A percentile compares a stretch with the other conserved stretches of the same genome.
Conservation (phyloP, 2,797 vertebrate genomes). For the Apodemus agrarius region DNA sequence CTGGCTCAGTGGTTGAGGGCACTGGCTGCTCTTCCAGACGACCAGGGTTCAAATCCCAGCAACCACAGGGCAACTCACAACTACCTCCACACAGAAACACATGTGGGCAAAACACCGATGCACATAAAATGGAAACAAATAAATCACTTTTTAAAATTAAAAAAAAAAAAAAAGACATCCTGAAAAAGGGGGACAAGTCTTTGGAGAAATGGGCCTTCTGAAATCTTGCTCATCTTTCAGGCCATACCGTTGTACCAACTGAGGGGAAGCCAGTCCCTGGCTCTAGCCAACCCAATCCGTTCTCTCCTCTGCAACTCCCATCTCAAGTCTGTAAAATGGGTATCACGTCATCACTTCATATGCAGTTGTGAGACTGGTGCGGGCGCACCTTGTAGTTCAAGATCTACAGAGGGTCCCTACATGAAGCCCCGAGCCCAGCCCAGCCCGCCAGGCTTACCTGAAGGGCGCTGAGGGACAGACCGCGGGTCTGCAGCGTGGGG, state of each 20-base stretch:
- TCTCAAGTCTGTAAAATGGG: not conserved
- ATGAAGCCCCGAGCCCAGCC: not conserved
- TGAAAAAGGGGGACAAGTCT: too few relatives aligned
- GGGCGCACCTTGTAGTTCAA: not conserved
- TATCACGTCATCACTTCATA: not conserved
- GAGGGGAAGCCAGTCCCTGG: accelerated
- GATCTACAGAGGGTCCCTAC: not conserved
- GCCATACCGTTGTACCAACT: not conserved
- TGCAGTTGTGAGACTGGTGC: not conserved
- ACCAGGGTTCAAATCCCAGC: not conserved
- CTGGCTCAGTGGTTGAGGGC: not conserved
- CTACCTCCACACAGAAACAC: not conserved
- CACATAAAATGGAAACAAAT: not conserved
- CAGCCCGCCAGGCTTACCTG: constrained; percentile 86
- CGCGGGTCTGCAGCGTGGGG: constrained; percentile 86
- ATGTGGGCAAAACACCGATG: not conserved
- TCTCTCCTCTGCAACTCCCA: not conserved
- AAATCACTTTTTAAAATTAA: not conserved
- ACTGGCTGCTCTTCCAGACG: not conserved
- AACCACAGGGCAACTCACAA: not conserved
- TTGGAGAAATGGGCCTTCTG: not conserved
- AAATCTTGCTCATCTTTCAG: not conserved
- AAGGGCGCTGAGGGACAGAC: constrained; percentile 91
- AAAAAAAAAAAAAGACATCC: not conserved
- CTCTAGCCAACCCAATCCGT: too few relatives aligned